phyloP scores from a whole-genome alignment of 2,113 vertebrate genomes.

The Ardeotis arabs region DNA sequence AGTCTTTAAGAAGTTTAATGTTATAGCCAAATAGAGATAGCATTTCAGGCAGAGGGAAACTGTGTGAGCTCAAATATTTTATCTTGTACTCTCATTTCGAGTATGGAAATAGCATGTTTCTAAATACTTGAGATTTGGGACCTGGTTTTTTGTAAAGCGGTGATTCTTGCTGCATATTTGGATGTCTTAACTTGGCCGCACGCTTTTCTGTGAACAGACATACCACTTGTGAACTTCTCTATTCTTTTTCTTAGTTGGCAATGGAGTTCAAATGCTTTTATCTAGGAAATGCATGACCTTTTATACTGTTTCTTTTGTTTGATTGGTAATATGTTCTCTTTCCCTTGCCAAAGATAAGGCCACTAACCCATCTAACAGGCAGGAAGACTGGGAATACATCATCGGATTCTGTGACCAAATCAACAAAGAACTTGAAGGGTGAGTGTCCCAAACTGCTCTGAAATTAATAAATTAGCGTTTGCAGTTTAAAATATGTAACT shows the following conservation, averaged over 20 bases:
- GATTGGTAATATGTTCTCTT: not conserved
- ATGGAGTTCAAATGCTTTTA: not conserved
- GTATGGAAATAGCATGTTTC: not conserved
- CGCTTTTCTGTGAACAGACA: not conserved
- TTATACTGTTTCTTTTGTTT: not conserved
- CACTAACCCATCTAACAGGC: slow-evolving; percentile 91
- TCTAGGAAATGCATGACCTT: not conserved
- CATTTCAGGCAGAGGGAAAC: not conserved
- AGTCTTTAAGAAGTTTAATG: not conserved
- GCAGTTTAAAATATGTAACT: not conserved
- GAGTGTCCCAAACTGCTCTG: slow-evolving; percentile 11
- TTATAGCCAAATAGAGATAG: not conserved
- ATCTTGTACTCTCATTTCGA: not conserved
- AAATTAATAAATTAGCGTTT: not conserved
- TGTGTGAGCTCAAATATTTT: not conserved
- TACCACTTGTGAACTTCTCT: not conserved
- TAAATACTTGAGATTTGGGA: not conserved
- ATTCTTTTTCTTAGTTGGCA: not conserved
- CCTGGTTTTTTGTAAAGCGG: not conserved
- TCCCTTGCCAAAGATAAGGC: slow-evolving; percentile 86
- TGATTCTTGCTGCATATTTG: not conserved
- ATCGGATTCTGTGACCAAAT: slow-evolving; percentile 97
- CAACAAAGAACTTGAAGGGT: slow-evolving; percentile 97
- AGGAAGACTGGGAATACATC: slow-evolving; percentile 96
- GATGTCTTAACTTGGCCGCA: not conserved